These are phyloP conservation scores for Zygogramma bicolorata DNA, from an alignment of 2,888 invertebrate species.

Conservation along the genomic window DNA sequence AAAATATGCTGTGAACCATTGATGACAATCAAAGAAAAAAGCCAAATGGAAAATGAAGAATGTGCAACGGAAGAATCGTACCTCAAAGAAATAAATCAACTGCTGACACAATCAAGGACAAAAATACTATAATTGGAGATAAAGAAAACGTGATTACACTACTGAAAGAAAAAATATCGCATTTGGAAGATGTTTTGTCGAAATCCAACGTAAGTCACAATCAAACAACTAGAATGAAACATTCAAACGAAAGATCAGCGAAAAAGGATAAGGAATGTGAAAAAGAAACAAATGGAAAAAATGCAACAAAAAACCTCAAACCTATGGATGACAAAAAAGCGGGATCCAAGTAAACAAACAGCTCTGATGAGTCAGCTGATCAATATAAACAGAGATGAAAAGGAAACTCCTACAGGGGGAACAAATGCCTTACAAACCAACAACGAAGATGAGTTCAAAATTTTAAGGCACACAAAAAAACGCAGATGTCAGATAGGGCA, in stretches of 20 bases:
- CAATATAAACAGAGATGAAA: not conserved
- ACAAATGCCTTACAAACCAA: no score
- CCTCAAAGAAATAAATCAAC: not conserved
- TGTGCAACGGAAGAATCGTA: not conserved
- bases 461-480: not conserved
- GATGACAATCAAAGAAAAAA: constrained; percentile 7
- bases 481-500: not conserved
- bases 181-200: no score
- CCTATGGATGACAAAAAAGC: not conserved
- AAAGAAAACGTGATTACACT: no score
- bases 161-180: no score
- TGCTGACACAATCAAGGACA: no score
- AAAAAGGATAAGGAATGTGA: not conserved
- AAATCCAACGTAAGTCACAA: no score
- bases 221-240: no score
- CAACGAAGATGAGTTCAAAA: not conserved
- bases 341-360: not conserved
- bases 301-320: not conserved
- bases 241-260: no score
- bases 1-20: constrained; percentile 15
- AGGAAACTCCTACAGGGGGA: not conserved
- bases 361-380: no score
- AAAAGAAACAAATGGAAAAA: not conserved
- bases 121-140: no score
- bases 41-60: constrained; percentile 6